These are phyloP conservation scores for Lacerta viridis DNA, from an alignment of 2,797 vertebrate genomes.

Conservation along the genomic window DNA sequence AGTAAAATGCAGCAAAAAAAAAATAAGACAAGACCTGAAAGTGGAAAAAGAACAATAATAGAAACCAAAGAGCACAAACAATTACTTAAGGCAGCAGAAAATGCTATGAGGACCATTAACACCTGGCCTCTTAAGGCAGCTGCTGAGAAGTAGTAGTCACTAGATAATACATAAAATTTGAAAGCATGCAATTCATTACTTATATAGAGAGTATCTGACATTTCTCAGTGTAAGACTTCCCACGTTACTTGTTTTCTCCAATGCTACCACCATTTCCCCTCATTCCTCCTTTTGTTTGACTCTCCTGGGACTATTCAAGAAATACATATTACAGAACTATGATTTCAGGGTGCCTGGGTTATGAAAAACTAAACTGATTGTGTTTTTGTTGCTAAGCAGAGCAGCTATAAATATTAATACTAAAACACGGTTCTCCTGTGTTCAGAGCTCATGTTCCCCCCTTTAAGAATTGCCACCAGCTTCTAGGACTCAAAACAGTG, in stretches of 20 bases:
- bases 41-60: neutral
- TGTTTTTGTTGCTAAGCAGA: slow-evolving; percentile 54
- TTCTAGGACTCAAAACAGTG: slow-evolving; percentile 59
- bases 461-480: slow-evolving; percentile 70
- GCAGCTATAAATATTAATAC: slow-evolving; percentile 62
- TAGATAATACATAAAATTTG: neutral
- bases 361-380: slow-evolving; percentile 38
- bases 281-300: neutral
- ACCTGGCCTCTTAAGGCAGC: neutral
- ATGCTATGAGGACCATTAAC: neutral
- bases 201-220: neutral
- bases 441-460: slow-evolving; percentile 64
- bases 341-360: slow-evolving; percentile 37
- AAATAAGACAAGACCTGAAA: neutral
- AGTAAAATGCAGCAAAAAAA: neutral
- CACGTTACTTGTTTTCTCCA: neutral
- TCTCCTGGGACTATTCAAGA: slow-evolving; percentile 29
- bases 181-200: neutral
- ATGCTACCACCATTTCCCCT: neutral
- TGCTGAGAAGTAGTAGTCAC: neutral
- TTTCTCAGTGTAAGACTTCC: neutral
- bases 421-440: slow-evolving; percentile 59
- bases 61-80: neutral
- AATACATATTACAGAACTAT: slow-evolving; percentile 17
- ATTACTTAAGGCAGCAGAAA: neutral